Percentiles rank a stretch among this genome's conserved stretches.
Conservation (phyloP, 2,113 vertebrate genomes). For the Dunckerocampus dactyliophorus region DNA sequence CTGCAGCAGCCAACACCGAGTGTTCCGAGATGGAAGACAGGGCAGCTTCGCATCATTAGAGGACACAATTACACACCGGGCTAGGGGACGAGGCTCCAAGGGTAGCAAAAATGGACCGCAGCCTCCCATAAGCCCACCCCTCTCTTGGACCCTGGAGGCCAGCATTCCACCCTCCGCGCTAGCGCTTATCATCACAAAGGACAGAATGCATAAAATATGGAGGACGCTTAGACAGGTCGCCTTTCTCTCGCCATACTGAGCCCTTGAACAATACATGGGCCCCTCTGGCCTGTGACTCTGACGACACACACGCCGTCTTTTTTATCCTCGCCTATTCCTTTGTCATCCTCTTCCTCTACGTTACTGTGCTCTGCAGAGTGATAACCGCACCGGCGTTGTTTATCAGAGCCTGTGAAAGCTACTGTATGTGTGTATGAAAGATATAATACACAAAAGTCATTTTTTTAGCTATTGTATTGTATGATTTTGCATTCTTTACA, state of each 20-base stretch:
- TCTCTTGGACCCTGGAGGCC: slow-evolving; percentile 67
- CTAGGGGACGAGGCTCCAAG: slow-evolving; percentile 33
- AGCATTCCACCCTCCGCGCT: slow-evolving; percentile 67
- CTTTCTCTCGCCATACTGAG: slow-evolving; percentile 68
- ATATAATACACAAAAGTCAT: slow-evolving; percentile 13
- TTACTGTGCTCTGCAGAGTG: slow-evolving; percentile 57
- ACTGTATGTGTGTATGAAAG: slow-evolving; percentile 73
- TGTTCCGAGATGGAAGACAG: slow-evolving; percentile 31
- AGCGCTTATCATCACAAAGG: slow-evolving; percentile 80
- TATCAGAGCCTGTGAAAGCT: slow-evolving; percentile 67
- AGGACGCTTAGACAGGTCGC: slow-evolving; percentile 74
- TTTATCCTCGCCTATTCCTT: slow-evolving; percentile 62
- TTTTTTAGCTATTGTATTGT: slow-evolving; percentile 5
- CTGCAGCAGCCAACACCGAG: slow-evolving; percentile 40
- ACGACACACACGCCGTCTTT: slow-evolving; percentile 68
- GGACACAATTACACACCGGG: slow-evolving; percentile 31
- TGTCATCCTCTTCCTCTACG: slow-evolving; percentile 66
- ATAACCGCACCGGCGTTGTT: slow-evolving; percentile 67
- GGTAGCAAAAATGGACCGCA: slow-evolving; percentile 52
- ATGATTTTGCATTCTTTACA: neutral
- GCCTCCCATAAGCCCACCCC: slow-evolving; percentile 51
- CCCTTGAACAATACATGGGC: slow-evolving; percentile 72
- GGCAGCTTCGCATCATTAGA: slow-evolving; percentile 21
- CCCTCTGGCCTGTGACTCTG: slow-evolving; percentile 77
- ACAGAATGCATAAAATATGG: slow-evolving; percentile 79